Base-by-base conservation (phyloP, 2,888 invertebrate genomes). In the Himalopsyche anomala region DNA sequence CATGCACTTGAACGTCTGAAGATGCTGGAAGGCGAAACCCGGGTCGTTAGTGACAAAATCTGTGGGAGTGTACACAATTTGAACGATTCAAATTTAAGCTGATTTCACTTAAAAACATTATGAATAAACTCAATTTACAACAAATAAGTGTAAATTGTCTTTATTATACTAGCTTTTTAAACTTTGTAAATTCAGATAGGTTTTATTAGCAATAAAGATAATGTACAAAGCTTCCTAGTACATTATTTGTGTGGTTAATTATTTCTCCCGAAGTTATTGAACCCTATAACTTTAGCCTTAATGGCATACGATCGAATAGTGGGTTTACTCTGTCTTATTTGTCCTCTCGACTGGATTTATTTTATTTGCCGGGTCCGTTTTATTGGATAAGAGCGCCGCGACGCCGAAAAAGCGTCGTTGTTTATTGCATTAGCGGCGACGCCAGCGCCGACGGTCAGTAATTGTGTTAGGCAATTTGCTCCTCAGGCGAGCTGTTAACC, bases 371-470 rank as follows among this genome's bases (percentile, higher is more conserved):
- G 62, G 84, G 87, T 87, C 88, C 87, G 81, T 85, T 83, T 83
- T 87, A 87, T 85, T 82, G 85, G 86, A 88, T 88, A 87, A 86
- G 81, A 86, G 80, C 83, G 82, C 84, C 80, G 86, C 84, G 88
- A 84, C 85, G 86, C 82, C 88, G 88, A 88, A 88, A 88, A 88
- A 88, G 86, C 84, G 87, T 62, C 81, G 86, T 62, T 62, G 62
- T 85, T 87, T 88, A 88, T 88, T 88, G 88, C 86, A 87, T 88
- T 88, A 88, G 84, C 83, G 82, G 62, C 84, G 88, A 86, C 85
- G 82, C 84, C 85, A 69, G 84, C 88, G 88, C 84, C 85, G 80
- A 86, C 88, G 88, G 88, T 88, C 88, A 88, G 88, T 88, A 88
- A 88, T 88, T 87, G 88, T 81, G 84, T 88, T 88, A 88, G 62